Conservation (phyloP, 2,113 vertebrate genomes). For the Megaptera novaeangliae region DNA sequence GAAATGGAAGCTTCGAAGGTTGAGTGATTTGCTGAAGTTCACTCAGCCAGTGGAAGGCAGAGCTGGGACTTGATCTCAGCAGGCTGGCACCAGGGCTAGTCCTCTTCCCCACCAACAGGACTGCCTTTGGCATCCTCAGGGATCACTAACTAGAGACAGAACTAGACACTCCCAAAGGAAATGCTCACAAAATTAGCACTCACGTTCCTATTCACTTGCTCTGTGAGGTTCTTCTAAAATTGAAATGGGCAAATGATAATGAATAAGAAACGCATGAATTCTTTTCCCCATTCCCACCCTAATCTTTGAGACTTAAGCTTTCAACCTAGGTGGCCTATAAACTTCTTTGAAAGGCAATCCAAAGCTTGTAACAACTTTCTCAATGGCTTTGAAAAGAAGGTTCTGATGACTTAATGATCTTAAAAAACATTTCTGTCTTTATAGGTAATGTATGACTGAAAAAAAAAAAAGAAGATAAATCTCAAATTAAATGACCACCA, state of each 20-base stretch:
- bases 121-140: not conserved
- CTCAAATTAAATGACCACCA: slow-evolving; percentile 18
- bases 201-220: not conserved
- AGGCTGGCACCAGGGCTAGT: not conserved
- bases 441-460: not conserved
- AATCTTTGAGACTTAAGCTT: slow-evolving; percentile 36
- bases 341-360: slow-evolving; percentile 6
- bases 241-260: slow-evolving; percentile 20
- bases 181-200: not conserved
- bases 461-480: not conserved
- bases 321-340: slow-evolving; percentile 22
- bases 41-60: not conserved
- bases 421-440: slow-evolving; percentile 32
- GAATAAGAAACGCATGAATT: not conserved
- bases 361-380: not conserved
- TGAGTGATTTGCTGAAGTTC: not conserved
- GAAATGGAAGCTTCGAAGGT: not conserved
- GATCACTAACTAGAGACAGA: not conserved
- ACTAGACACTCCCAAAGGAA: not conserved
- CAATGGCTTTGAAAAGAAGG: slow-evolving; percentile 39
- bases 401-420: slow-evolving; percentile 13
- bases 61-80: not conserved
- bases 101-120: not conserved
- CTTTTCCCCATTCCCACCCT: not conserved
- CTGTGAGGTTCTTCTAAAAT: slow-evolving; percentile 7